Conservation (phyloP, 2,888 invertebrate genomes). For the Tenthredo distinguenda region DNA sequence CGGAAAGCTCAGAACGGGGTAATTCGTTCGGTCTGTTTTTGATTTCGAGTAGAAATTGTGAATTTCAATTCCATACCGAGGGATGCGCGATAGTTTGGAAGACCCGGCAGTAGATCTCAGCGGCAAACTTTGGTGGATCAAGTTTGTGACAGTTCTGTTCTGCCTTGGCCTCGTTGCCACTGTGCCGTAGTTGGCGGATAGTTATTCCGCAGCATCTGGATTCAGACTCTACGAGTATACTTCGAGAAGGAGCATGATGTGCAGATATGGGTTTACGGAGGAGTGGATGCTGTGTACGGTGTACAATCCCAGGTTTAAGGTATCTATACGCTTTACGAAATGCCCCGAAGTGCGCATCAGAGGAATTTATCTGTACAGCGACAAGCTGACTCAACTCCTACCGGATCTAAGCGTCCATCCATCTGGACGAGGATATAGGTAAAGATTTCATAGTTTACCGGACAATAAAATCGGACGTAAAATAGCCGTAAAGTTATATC, state of each 20-base stretch:
- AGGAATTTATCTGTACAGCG: slow-evolving; percentile 23
- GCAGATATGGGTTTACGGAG: neutral
- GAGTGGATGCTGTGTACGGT: neutral
- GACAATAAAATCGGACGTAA: slow-evolving; percentile 75
- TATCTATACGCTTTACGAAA: neutral
- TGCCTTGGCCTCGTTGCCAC: neutral
- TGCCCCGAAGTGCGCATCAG: neutral
- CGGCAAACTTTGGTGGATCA: neutral
- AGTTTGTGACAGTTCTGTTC: slow-evolving; percentile 1
- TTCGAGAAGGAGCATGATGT: neutral
- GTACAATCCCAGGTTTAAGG: neutral
- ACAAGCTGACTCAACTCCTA: slow-evolving; percentile 40
- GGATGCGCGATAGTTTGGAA: neutral
- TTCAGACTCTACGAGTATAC: neutral
- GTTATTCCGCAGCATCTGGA: neutral
- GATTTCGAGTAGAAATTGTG: neutral
- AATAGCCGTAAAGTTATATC: slow-evolving; percentile 70
- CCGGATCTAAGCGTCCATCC: slow-evolving; percentile 57
- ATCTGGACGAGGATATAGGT: slow-evolving; percentile 66
- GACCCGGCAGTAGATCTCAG: neutral
- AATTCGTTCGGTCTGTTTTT: too few species aligned
- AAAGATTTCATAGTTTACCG: slow-evolving; percentile 71
- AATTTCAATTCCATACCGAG: neutral
- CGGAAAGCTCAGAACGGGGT: too few species aligned
- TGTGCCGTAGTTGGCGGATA: neutral